These are phyloP conservation scores for Motacilla tschutschensis DNA, from an alignment of 2,113 vertebrate species.

Conservation along the genomic window DNA sequence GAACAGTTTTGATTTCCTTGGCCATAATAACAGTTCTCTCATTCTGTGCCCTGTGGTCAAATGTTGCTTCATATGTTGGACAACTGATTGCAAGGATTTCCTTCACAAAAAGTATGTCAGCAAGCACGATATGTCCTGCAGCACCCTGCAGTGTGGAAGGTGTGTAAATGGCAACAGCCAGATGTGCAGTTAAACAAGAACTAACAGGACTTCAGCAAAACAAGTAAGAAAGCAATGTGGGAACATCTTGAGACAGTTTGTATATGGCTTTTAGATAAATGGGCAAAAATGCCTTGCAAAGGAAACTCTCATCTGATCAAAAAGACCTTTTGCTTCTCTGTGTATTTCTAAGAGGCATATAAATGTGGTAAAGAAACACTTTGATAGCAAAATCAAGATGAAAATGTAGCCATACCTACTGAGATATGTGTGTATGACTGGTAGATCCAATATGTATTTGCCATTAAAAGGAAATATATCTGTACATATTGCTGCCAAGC, in stretches of 20 bases:
- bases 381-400: constrained; percentile 13
- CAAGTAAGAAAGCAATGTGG: background rate
- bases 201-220: background rate
- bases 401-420: constrained; percentile 1
- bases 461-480: constrained; percentile 26
- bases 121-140: background rate
- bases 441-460: background rate
- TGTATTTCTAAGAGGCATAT: constrained; percentile 27
- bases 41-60: background rate
- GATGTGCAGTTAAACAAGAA: background rate
- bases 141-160: background rate
- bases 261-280: constrained; percentile 7
- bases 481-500: background rate
- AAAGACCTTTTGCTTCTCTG: background rate
- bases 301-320: background rate
- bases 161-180: background rate
- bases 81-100: background rate
- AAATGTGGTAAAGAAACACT: constrained; percentile 28
- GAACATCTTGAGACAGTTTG: background rate
- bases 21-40: background rate
- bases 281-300: constrained; percentile 25
- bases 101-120: background rate
- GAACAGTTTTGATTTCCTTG: background rate
- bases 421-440: background rate
- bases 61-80: background rate